Conservation (phyloP, 2,888 invertebrate genomes). For the Catocala fraxini region DNA sequence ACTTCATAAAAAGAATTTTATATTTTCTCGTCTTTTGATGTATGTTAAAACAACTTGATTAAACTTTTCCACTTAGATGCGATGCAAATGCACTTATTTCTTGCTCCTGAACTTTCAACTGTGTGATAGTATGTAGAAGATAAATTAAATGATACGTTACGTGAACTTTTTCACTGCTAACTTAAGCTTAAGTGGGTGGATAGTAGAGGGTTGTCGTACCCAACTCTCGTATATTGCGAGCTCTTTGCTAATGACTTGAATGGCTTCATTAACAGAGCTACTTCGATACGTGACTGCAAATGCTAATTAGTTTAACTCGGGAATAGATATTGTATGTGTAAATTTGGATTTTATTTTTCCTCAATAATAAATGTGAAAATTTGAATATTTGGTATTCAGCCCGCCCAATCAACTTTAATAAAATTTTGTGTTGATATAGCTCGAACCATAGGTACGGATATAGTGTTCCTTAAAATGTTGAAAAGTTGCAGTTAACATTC, state of each 20-base stretch:
- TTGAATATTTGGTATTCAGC: too few relatives aligned
- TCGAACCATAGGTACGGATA: too few relatives aligned
- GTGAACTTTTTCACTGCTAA: conserved; percentile 41
- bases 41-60: conserved; percentile 2
- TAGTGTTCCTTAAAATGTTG: too few relatives aligned
- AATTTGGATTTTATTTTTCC: conserved; percentile 35
- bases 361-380: not conserved
- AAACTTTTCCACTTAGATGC: not conserved
- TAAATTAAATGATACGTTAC: conserved; percentile 40
- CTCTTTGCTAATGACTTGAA: conserved; percentile 69
- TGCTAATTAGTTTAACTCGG: conserved; percentile 59
- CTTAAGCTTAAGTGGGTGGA: conserved; percentile 36
- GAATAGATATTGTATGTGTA: conserved; percentile 29
- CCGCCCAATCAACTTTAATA: too few relatives aligned
- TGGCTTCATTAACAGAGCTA: conserved; percentile 75
- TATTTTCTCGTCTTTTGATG: conserved; percentile 1
- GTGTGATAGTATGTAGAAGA: not conserved
- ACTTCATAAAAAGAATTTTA: not conserved
- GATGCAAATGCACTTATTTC: conserved; percentile 2
- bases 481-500: too few relatives aligned
- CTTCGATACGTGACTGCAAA: conserved; percentile 71
- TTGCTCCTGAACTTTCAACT: conserved; percentile 11
- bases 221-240: conserved; percentile 32
- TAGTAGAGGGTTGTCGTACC: conserved; percentile 31
- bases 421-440: too few relatives aligned